These are phyloP conservation scores for Actias luna DNA, from an alignment of 2,888 invertebrate genomes.

Conservation along the genomic window DNA sequence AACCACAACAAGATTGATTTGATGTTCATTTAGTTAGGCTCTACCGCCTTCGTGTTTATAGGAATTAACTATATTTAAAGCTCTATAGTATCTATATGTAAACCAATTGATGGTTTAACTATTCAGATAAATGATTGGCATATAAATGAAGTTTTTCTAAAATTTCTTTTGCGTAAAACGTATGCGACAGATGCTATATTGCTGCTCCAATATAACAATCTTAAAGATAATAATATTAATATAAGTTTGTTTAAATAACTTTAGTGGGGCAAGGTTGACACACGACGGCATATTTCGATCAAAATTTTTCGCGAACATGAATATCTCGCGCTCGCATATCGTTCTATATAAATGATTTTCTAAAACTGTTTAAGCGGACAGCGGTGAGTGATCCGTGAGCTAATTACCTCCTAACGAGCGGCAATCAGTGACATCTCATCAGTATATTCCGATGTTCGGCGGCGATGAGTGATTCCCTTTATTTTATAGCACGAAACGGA, in stretches of 20 bases:
- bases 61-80: too few species aligned
- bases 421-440: slow-evolving; percentile 68
- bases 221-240: neutral
- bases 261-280: slow-evolving; percentile 21
- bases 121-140: too few species aligned
- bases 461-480: slow-evolving; percentile 73
- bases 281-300: slow-evolving; percentile 22
- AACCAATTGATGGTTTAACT: too few species aligned
- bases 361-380: slow-evolving; percentile 62
- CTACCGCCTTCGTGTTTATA: too few species aligned
- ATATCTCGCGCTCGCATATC: slow-evolving; percentile 15
- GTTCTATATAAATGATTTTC: slow-evolving; percentile 60
- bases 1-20: too few species aligned
- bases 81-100: too few species aligned
- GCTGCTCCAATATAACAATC: neutral
- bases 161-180: too few species aligned
- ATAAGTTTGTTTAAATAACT: neutral
- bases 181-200: too few species aligned
- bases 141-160: too few species aligned
- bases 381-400: slow-evolving; percentile 73
- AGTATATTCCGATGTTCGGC: slow-evolving; percentile 66
- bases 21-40: too few species aligned
- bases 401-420: slow-evolving; percentile 80
- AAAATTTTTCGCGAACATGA: slow-evolving; percentile 38
- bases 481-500: slow-evolving; percentile 66